A percentile compares a stretch with the other conserved stretches of the same genome.
Conservation (phyloP, 92 coral and sea anemone genomes). For the Porites divaricata region DNA sequence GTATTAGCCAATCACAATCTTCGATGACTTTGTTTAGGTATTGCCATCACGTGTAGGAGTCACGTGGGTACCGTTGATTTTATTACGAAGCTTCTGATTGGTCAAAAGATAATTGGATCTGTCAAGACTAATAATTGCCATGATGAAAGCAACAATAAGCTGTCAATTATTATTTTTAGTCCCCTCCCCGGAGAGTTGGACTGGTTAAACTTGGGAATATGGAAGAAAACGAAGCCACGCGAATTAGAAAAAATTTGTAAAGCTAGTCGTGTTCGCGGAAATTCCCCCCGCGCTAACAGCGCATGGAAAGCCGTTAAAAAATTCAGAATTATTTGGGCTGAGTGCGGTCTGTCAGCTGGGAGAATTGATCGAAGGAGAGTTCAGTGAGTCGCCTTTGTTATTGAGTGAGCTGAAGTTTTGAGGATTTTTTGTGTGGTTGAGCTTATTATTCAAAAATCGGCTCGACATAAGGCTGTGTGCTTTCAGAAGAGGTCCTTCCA, state of each 20-base stretch:
- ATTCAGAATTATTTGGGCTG: slow-evolving; percentile 20
- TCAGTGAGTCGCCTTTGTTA: slow-evolving; percentile 48
- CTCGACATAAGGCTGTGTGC: slow-evolving; percentile 45
- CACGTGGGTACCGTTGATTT: slow-evolving; percentile 72
- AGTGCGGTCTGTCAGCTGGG: slow-evolving; percentile 23
- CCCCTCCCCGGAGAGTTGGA: slow-evolving; percentile 95
- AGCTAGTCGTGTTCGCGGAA: slow-evolving; percentile 53
- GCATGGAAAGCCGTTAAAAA: slow-evolving; percentile 49
- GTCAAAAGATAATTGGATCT: slow-evolving; percentile 78
- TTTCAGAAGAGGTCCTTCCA: slow-evolving; percentile 33
- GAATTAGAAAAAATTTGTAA: slow-evolving; percentile 70
- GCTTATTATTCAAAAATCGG: slow-evolving; percentile 49
- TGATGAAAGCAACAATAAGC: slow-evolving; percentile 95
- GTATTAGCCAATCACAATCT: slow-evolving; percentile 53
- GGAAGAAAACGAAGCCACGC: slow-evolving; percentile 96
- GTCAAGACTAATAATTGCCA: slow-evolving; percentile 97
- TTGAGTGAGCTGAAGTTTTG: slow-evolving; percentile 46
- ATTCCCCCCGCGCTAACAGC: slow-evolving; percentile 54
- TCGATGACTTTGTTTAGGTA: slow-evolving; percentile 44
- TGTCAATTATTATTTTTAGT: slow-evolving; percentile 81
- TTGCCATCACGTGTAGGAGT: slow-evolving; percentile 60
- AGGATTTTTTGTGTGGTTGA: slow-evolving; percentile 59
- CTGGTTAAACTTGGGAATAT: slow-evolving; percentile 88
- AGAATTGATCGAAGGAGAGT: slow-evolving; percentile 42
- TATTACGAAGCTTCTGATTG: slow-evolving; percentile 54